Conservation (phyloP, 2,797 vertebrate genomes). For the Trachops cirrhosus region DNA sequence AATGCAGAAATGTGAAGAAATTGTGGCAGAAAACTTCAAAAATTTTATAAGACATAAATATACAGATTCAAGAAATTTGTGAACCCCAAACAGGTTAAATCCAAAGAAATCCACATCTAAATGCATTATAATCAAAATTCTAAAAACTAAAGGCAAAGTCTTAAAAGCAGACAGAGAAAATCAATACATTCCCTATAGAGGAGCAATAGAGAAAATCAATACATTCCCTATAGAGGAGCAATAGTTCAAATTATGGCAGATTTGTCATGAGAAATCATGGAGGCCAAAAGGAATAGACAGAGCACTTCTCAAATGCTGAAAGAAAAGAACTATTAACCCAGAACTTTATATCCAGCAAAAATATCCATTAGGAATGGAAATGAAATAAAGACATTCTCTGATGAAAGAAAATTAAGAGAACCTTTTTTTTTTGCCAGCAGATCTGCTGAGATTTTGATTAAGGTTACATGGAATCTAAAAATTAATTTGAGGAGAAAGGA, state of each 20-base stretch:
- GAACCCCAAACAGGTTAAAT: not conserved
- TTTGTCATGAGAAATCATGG: not conserved
- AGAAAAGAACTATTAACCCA: not conserved
- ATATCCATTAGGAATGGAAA: not conserved
- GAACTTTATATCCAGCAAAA: not conserved
- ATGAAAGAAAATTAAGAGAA: not conserved
- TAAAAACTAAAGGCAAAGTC: not conserved
- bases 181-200: not conserved
- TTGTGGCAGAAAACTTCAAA: not conserved
- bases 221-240: not conserved
- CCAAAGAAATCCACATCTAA: not conserved
- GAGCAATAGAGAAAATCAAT: not conserved
- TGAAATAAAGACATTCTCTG: not conserved
- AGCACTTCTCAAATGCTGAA: not conserved
- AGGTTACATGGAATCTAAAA: not conserved
- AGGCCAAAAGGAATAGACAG: not conserved
- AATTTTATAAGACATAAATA: not conserved
- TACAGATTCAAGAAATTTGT: not conserved
- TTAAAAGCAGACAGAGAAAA: not conserved
- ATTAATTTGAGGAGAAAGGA: not conserved
- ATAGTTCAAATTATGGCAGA: not conserved
- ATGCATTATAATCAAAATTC: not conserved
- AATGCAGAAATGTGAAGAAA: not conserved
- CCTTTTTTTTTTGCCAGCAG: not conserved
- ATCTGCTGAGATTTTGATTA: not conserved